Evolutionary conservation across 2,797 vertebrate species (phyloP).

Genomic region (Anableps anableps): DNA sequence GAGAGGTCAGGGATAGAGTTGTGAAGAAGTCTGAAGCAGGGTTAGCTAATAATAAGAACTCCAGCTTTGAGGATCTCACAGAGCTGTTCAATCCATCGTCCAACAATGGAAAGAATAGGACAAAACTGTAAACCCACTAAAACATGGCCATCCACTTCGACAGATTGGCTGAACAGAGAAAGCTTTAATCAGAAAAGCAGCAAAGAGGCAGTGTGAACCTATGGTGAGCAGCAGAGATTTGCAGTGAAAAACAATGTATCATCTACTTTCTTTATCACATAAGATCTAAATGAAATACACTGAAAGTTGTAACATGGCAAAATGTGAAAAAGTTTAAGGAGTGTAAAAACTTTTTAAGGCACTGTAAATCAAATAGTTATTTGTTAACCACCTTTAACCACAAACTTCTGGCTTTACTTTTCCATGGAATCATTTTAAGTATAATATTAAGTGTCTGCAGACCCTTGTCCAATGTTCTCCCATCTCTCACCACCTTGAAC

Average conservation of each 20-base stretch:
- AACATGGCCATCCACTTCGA: background rate
- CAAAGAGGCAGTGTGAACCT: no score
- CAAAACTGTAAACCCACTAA: background rate
- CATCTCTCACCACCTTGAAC: slow-evolving; percentile 34
- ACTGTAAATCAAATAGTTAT: background rate
- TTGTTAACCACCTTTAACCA: background rate
- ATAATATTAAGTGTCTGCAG: slow-evolving; percentile 22
- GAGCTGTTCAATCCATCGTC: background rate
- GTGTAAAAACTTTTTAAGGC: background rate
- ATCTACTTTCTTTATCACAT: background rate
- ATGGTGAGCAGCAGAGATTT: no score
- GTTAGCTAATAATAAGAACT: background rate
- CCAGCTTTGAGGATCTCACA: background rate
- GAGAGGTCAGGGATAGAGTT: background rate
- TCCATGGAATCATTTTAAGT: slow-evolving; percentile 18
- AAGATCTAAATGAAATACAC: background rate
- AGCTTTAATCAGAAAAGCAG: no score
- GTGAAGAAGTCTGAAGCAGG: background rate
- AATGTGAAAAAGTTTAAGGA: background rate
- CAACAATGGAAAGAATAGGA: background rate
- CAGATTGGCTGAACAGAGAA: background rate
- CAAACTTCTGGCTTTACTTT: slow-evolving; percentile 3
- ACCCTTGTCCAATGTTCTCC: slow-evolving; percentile 6
- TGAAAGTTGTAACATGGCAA: background rate
- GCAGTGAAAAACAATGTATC: background rate